phyloP scores from a whole-genome alignment of 2,888 invertebrate species.

The Troides helena region DNA sequence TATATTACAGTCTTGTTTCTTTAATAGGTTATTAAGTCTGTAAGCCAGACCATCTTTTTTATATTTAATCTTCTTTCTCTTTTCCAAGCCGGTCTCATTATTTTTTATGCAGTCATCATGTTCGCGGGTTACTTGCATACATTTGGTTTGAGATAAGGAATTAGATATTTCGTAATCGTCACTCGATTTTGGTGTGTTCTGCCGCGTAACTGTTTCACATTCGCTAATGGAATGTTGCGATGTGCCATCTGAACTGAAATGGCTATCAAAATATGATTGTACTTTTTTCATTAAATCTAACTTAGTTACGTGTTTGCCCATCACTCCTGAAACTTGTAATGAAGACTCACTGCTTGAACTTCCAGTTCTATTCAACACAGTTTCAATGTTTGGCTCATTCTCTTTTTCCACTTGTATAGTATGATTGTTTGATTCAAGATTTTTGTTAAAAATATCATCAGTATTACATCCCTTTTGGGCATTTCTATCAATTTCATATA shows the following conservation, averaged over 20 bases:
- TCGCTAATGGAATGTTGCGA: conserved; percentile 63
- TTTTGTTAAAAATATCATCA: neutral
- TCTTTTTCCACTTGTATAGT: neutral
- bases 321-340: neutral
- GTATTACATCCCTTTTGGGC: neutral
- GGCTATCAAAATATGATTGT: conserved; percentile 58
- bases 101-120: conserved; percentile 10
- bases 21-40: conserved; percentile 63
- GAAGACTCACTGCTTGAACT: neutral
- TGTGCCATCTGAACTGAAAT: conserved; percentile 56
- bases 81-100: conserved; percentile 34
- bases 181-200: conserved; percentile 46
- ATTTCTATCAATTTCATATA: conserved; percentile 25
- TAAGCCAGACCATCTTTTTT: conserved; percentile 73
- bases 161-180: conserved; percentile 58
- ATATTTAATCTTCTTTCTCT: conserved; percentile 55
- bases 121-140: conserved; percentile 16
- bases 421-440: neutral
- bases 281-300: conserved; percentile 49
- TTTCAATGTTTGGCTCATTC: neutral
- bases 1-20: conserved; percentile 66
- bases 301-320: conserved; percentile 17
- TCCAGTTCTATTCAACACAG: neutral
- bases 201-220: conserved; percentile 53
- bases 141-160: conserved; percentile 42